Percentiles rank a stretch among this genome's conserved stretches.
These are phyloP conservation scores for Sialia sialis DNA, from an alignment of 2,113 vertebrate genomes.

Conservation along the genomic window DNA sequence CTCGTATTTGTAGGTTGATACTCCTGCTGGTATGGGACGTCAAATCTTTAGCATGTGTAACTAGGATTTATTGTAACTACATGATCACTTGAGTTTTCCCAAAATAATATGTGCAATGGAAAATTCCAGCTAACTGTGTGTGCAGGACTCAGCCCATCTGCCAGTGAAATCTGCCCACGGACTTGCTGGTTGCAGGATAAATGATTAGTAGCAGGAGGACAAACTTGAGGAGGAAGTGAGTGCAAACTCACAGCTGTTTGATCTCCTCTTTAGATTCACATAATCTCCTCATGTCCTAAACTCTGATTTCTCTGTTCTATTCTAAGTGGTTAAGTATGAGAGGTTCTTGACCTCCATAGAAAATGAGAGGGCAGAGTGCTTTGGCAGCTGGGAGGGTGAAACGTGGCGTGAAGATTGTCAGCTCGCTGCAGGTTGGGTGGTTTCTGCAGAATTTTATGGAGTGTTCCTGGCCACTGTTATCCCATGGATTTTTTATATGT, in stretches of 20 bases:
- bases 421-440: not conserved
- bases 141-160: not conserved
- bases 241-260: not conserved
- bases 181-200: not conserved
- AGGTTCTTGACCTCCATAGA: slow-evolving; percentile 9
- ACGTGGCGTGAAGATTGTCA: not conserved
- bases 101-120: not conserved
- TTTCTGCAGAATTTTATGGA: not conserved
- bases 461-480: not conserved
- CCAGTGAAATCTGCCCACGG: not conserved
- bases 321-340: not conserved
- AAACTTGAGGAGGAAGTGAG: not conserved
- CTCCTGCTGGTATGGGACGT: not conserved
- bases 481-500: not conserved
- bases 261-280: not conserved
- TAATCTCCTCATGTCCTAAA: not conserved
- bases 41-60: not conserved
- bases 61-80: not conserved
- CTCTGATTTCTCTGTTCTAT: not conserved
- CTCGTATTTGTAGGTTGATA: not conserved
- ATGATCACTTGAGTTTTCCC: not conserved
- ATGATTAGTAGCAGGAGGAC: not conserved
- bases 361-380: not conserved
- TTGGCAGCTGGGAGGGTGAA: not conserved
- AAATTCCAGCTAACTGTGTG: not conserved